These are phyloP conservation scores for Sarcophaga bullata DNA, from an alignment of 1,140 invertebrate genomes.

Conservation along the genomic window DNA sequence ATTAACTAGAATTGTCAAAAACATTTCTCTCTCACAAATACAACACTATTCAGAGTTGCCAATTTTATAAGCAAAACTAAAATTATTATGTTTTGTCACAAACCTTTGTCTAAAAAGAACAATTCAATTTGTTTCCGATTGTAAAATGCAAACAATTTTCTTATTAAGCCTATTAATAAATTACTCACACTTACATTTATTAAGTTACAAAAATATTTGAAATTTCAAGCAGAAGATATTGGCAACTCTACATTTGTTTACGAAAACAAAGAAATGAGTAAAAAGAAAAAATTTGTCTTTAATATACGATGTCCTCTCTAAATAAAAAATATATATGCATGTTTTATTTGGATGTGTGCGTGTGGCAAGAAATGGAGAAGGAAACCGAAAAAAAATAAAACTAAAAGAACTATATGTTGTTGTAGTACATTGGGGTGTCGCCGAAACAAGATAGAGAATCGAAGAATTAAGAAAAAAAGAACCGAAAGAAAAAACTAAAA, in stretches of 20 bases:
- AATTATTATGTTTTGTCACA: background rate
- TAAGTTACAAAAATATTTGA: background rate
- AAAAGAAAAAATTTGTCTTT: conserved; percentile 8
- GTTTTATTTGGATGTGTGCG: background rate
- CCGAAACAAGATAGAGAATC: conserved; percentile 21
- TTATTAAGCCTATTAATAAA: background rate
- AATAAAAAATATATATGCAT: background rate
- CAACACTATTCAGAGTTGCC: conserved; percentile 6
- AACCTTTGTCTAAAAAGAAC: background rate
- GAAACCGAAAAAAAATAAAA: conserved; percentile 10
- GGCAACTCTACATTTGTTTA: conserved; percentile 21
- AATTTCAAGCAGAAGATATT: background rate
- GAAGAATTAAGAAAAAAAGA: conserved; percentile 9
- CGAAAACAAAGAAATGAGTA: conserved; percentile 20
- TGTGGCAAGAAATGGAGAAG: conserved; percentile 13
- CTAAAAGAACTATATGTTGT: conserved; percentile 24
- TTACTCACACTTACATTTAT: background rate
- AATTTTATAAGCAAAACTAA: background rate
- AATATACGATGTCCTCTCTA: background rate
- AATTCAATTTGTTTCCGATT: too few species aligned
- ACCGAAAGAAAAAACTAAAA: conserved; percentile 2
- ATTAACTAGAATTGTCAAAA: background rate
- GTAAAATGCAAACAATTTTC: background rate
- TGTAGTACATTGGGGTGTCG: conserved; percentile 3
- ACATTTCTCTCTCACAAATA: background rate